Conservation (phyloP, 2,113 vertebrate genomes). For the Trinectes maculatus region DNA sequence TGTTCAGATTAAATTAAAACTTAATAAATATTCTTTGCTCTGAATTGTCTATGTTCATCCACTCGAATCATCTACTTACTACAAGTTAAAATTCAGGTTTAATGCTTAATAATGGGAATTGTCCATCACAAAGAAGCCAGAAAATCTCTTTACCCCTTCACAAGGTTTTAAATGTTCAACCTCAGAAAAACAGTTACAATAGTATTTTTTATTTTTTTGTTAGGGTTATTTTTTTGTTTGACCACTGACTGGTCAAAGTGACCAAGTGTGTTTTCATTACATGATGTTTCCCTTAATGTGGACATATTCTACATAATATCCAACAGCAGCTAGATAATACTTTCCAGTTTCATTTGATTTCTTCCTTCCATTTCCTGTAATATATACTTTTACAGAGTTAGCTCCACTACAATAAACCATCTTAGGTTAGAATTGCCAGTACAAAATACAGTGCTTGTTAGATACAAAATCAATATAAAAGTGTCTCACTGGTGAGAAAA, state of each 20-base stretch:
- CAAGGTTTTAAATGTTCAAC: not conserved
- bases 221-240: not conserved
- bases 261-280: conserved; percentile 9
- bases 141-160: not conserved
- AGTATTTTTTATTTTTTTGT: not conserved
- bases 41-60: not conserved
- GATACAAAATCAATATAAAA: conserved; percentile 53
- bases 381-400: conserved; percentile 9
- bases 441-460: conserved; percentile 57
- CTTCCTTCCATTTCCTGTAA: conserved; percentile 6
- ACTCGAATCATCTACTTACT: not conserved
- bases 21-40: not conserved
- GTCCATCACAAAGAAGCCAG: not conserved
- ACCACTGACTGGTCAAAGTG: not conserved
- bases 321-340: conserved; percentile 55
- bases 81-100: not conserved
- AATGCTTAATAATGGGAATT: not conserved
- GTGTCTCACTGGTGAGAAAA: conserved; percentile 26
- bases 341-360: conserved; percentile 55
- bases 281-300: not conserved
- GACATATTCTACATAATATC: conserved; percentile 9
- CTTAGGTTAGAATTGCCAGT: conserved; percentile 22
- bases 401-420: conserved; percentile 1
- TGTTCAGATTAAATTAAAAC: not conserved
- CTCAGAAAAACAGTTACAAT: not conserved